Percentiles rank a stretch among this genome's conserved stretches.
phyloP scores from a whole-genome alignment of 1,140 invertebrate species.

The Achatina immaculata region DNA sequence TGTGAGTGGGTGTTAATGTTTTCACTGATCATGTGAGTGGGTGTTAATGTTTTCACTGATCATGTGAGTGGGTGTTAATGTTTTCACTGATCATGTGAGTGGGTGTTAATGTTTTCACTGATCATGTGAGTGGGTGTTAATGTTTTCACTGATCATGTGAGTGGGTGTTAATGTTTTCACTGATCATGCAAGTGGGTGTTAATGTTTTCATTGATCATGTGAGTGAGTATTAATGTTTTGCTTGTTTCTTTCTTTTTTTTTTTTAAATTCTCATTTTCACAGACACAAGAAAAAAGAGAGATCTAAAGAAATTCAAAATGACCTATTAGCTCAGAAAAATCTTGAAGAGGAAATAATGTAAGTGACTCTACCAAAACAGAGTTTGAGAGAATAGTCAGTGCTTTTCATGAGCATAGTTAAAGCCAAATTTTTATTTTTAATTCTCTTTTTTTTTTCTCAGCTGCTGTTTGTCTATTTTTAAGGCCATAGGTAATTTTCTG shows the following conservation, averaged over 20 bases:
- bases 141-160: neutral
- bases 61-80: no score
- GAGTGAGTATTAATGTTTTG: neutral
- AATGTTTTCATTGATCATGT: neutral
- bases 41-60: no score
- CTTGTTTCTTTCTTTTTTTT: neutral
- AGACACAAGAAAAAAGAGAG: slow-evolving; percentile 51
- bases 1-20: no score
- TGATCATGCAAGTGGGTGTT: neutral
- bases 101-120: neutral
- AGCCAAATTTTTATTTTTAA: neutral
- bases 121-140: neutral
- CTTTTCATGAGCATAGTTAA: neutral
- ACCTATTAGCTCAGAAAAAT: slow-evolving; percentile 44
- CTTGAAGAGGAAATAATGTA: slow-evolving; percentile 58
- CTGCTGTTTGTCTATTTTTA: neutral
- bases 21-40: no score
- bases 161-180: neutral
- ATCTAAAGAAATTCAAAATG: slow-evolving; percentile 50
- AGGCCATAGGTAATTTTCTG: neutral
- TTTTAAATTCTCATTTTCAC: no score
- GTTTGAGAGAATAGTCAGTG: neutral
- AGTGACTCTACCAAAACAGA: slow-evolving; percentile 8
- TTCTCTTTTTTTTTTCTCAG: neutral
- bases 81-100: no score